phyloP scores from a whole-genome alignment of 2,797 vertebrate genomes.

The Lacerta agilis region DNA sequence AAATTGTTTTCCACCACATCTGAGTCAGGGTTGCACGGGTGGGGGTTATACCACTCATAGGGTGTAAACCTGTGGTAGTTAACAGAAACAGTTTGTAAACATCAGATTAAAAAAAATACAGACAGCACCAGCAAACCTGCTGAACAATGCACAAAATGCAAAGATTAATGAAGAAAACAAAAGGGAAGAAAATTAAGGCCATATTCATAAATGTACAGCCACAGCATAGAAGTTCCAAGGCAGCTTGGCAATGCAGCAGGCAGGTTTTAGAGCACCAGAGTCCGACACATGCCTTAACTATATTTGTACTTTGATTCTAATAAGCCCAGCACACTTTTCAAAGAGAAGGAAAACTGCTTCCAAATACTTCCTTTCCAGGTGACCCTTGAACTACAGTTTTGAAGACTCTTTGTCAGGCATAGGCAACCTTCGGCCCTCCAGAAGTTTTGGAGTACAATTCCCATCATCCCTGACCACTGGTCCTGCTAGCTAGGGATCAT shows the following conservation, averaged over 20 bases:
- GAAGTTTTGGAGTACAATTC: too few species aligned
- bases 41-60: conserved; percentile 98
- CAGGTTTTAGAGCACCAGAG: not conserved
- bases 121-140: conserved; percentile 50
- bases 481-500: too few species aligned
- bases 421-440: too few species aligned
- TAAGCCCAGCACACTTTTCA: not conserved
- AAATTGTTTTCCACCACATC: conserved; percentile 99
- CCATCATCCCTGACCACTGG: too few species aligned
- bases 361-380: not conserved
- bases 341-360: not conserved
- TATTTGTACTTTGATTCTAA: not conserved
- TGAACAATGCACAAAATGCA: conserved; percentile 43
- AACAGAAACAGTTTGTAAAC: conserved; percentile 78
- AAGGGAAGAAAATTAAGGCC: conserved; percentile 26
- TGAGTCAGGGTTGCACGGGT: conserved; percentile 97
- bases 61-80: conserved; percentile 91
- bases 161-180: conserved; percentile 36
- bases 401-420: not conserved
- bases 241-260: not conserved
- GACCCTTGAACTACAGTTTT: not conserved
- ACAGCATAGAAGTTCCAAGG: not conserved
- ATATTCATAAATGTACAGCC: conserved; percentile 27
- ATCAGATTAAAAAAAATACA: conserved; percentile 64
- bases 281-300: not conserved